Evolutionary conservation across 2,113 vertebrate species (phyloP).

Genomic region (Pterocles orientalis): DNA sequence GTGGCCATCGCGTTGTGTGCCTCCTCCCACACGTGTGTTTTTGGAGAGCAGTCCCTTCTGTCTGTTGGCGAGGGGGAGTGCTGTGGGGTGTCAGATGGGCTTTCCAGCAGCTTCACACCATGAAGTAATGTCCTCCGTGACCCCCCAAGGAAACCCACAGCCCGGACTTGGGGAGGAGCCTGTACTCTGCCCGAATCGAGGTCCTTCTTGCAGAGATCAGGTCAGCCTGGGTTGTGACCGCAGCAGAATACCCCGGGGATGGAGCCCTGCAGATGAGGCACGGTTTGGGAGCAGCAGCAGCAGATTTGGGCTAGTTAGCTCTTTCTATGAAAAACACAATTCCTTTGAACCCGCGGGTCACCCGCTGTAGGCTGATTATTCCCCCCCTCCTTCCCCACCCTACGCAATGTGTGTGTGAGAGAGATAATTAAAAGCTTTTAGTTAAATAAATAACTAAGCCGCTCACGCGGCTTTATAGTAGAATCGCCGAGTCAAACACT

Average conservation of each 20-base stretch:
- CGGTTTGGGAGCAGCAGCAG: neutral
- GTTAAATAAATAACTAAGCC: constrained; percentile 50
- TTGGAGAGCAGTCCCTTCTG: neutral
- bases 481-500: neutral
- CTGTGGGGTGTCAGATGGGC: neutral
- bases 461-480: neutral
- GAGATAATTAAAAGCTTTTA: constrained; percentile 63
- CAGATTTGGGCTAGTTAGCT: neutral
- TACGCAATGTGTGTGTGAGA: neutral
- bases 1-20: rapidly evolving
- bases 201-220: neutral
- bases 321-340: constrained; percentile 10
- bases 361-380: constrained; percentile 43
- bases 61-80: neutral
- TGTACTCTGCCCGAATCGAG: neutral
- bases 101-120: neutral
- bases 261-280: neutral
- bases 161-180: neutral
- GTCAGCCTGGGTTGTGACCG: neutral
- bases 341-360: neutral
- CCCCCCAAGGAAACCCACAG: neutral
- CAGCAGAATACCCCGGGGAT: rapidly evolving
- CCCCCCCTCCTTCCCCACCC: neutral
- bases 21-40: rapidly evolving
- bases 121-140: rapidly evolving